A percentile compares a stretch with the other conserved stretches of the same genome.
These are phyloP conservation scores for Euwallacea fornicatus DNA, from an alignment of 1,140 invertebrate genomes.

Conservation along the genomic window DNA sequence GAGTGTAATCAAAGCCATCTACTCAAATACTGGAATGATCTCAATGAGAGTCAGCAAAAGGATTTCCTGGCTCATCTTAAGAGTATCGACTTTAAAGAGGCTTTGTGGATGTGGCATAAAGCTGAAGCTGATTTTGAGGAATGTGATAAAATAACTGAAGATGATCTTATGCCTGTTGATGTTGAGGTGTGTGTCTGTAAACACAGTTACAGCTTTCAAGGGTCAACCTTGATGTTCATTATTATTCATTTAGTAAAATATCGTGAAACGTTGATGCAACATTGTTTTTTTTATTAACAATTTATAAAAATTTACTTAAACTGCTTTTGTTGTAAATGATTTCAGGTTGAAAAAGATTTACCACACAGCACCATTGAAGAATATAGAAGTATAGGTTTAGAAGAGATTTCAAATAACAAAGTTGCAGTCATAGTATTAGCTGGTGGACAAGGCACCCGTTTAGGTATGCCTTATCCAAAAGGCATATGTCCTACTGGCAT, in stretches of 20 bases:
- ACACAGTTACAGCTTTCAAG: neutral
- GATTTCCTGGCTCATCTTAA: slow-evolving; percentile 63
- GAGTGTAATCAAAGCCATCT: slow-evolving; percentile 75
- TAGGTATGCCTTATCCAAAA: slow-evolving; percentile 94
- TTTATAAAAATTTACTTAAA: neutral
- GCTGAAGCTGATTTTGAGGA: slow-evolving; percentile 62
- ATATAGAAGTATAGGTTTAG: slow-evolving; percentile 70
- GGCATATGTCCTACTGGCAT: slow-evolving; percentile 95
- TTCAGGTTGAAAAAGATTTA: slow-evolving; percentile 61
- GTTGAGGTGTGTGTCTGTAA: slow-evolving; percentile 16
- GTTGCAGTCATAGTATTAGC: slow-evolving; percentile 82
- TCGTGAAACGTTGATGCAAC: neutral
- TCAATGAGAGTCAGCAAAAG: slow-evolving; percentile 66
- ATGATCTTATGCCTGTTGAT: slow-evolving; percentile 75
- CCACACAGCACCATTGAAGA: slow-evolving; percentile 61
- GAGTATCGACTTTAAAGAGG: slow-evolving; percentile 67
- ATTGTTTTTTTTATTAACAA: neutral
- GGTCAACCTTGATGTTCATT: neutral
- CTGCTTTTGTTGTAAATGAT: neutral
- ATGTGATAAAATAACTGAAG: slow-evolving; percentile 69
- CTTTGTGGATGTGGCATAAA: slow-evolving; percentile 65
- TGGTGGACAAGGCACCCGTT: slow-evolving; percentile 79
- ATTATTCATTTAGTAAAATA: neutral
- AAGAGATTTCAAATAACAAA: slow-evolving; percentile 71
- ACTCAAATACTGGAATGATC: slow-evolving; percentile 78